Conservation (phyloP, 2,888 invertebrate species). For the Chironomus riparius region DNA sequence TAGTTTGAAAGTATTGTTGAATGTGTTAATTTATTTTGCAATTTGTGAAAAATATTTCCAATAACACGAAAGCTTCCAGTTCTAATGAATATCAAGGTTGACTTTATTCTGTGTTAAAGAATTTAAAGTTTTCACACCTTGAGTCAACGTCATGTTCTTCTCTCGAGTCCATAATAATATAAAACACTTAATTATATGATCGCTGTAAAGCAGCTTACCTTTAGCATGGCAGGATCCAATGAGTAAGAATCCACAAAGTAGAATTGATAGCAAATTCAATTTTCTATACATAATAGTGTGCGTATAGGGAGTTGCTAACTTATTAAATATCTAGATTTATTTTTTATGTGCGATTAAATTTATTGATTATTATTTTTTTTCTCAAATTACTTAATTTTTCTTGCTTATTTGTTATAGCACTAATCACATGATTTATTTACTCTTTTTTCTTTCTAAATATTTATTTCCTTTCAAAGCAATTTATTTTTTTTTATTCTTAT, state of each 20-base stretch:
- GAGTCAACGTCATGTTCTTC: not conserved
- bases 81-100: too few relatives aligned
- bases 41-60: too few relatives aligned
- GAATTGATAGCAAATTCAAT: constrained; percentile 5
- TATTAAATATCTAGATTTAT: not conserved
- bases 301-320: not conserved
- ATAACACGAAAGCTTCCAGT: too few relatives aligned
- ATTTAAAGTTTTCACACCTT: too few relatives aligned
- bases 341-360: not conserved
- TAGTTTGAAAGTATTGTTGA: too few relatives aligned
- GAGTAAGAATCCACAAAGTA: constrained; percentile 29
- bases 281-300: constrained; percentile 9
- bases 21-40: too few relatives aligned
- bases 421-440: constrained; percentile 8
- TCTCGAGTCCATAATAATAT: not conserved
- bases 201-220: constrained; percentile 28
- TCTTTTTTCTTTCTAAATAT: not conserved
- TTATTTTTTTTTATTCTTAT: not conserved
- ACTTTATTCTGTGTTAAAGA: not conserved
- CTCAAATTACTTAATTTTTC: not conserved
- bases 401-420: not conserved
- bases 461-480: not conserved
- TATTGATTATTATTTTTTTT: not conserved
- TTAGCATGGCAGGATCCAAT: constrained; percentile 31
- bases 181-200: not conserved